These are phyloP conservation scores for Crotalus horridus DNA, from an alignment of 2,113 vertebrate species.

Conservation along the genomic window DNA sequence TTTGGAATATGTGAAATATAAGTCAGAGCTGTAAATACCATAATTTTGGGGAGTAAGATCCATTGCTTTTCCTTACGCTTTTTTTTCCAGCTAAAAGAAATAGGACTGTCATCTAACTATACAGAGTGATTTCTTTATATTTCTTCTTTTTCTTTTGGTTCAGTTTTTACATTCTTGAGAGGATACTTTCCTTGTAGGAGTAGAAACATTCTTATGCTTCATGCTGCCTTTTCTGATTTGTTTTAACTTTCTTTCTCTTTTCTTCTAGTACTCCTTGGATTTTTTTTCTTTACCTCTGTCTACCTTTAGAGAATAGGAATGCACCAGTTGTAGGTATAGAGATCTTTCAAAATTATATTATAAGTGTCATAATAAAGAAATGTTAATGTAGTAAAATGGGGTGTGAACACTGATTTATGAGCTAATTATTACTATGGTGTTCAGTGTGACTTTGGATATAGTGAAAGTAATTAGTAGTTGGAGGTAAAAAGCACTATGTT, in stretches of 20 bases:
- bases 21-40: background rate
- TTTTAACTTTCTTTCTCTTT: conserved; percentile 70
- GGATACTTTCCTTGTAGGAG: conserved; percentile 2
- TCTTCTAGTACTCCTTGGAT: conserved; percentile 75
- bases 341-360: conserved; percentile 50
- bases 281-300: conserved; percentile 67
- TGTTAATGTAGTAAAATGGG: background rate
- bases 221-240: conserved; percentile 52
- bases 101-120: background rate
- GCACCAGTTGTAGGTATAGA: conserved; percentile 67
- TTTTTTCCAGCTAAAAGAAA: background rate
- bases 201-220: conserved; percentile 21
- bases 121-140: background rate
- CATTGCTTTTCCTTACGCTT: background rate
- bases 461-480: background rate
- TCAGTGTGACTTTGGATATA: background rate
- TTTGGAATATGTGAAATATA: background rate
- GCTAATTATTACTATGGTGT: background rate
- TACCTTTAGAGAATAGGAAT: conserved; percentile 69
- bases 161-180: conserved; percentile 12
- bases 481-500: background rate
- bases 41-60: background rate
- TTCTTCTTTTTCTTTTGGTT: background rate
- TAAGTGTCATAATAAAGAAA: background rate
- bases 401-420: background rate